These are phyloP conservation scores for Listrodromus nycthemerus DNA, from an alignment of 2,888 invertebrate species.

Conservation along the genomic window DNA sequence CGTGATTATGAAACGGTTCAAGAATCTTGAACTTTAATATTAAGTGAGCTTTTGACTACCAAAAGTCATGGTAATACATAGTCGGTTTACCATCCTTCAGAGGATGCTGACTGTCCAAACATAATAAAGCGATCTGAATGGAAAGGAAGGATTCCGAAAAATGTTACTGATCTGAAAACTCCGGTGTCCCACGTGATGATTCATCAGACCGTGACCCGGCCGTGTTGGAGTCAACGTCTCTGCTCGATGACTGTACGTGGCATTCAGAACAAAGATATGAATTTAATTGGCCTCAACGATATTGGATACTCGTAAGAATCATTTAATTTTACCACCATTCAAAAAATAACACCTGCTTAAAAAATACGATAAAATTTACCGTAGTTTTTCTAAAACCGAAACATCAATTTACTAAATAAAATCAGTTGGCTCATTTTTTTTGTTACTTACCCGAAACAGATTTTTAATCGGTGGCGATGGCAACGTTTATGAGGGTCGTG, in stretches of 20 bases:
- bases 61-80: not conserved
- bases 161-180: slow-evolving; percentile 86
- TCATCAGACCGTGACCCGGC: slow-evolving; percentile 86
- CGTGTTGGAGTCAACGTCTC: slow-evolving; percentile 83
- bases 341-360: not conserved
- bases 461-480: slow-evolving; percentile 89
- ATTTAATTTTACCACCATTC: not conserved
- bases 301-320: slow-evolving; percentile 87
- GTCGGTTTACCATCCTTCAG: not conserved
- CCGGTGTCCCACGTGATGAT: slow-evolving; percentile 86
- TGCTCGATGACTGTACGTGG: slow-evolving; percentile 84
- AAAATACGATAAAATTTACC: not conserved
- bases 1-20: not conserved
- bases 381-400: too few relatives aligned
- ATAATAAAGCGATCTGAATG: slow-evolving; percentile 87
- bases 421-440: not conserved
- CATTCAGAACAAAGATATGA: slow-evolving; percentile 85
- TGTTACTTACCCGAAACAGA: slow-evolving; percentile 77
- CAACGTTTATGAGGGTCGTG: slow-evolving; percentile 88
- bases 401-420: not conserved
- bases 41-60: not conserved
- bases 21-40: not conserved
- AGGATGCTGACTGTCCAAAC: slow-evolving; percentile 83
- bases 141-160: slow-evolving; percentile 85
- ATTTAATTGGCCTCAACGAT: slow-evolving; percentile 85